Evolutionary conservation across 2,888 invertebrate species (phyloP), one percentile per base, ranked within the genome.

Genomic region (Thecophora atra): DNA sequence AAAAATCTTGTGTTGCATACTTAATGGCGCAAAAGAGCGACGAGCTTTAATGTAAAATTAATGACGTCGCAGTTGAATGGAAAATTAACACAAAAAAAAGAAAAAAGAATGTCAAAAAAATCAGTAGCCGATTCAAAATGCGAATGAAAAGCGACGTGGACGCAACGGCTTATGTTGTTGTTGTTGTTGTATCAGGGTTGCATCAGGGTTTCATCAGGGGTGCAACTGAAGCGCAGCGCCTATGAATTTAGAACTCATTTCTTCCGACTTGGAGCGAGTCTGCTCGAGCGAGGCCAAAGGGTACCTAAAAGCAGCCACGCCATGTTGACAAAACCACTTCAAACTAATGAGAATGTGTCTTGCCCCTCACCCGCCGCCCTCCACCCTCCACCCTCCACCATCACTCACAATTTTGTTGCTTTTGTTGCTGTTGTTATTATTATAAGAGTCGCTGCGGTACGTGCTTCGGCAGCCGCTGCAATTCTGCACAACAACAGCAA

Each of bases 251-350:
- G 68, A 71, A 71, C 69, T 74, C 60, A 58, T 58, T 37, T 58
- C 28, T 58, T 58, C 2, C 11, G 15, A 28, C 15, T 58, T 28
- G 28, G 11, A 2, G 7, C 21, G 21, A 19, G 11, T 19, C 19
- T 11, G 28, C 6, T 15, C 19, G 5, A n/a, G 17, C 28, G 47
- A 60, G 69, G 60, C 11, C 42, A 26, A 52, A 51, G 66, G 26
- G 47, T 47, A 26, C 47, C 60, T 30, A 26, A 58, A 15, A 6
- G 24, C 24, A 26, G 11, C 17, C 28, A 28, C 47, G 30, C 21
- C 47, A 60, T 81, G 82, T 81, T 82, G 79, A 80, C 78, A 79
- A 76, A 81, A 79, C 79, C 81, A 82, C 82, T 81, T 82, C 79
- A 81, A 81, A 81, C 81, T 82, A 82, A 81, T 82, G 81, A 81